Evolutionary conservation across 2,113 vertebrate genomes (phyloP).

Genomic region (Copsychus sechellarum): DNA sequence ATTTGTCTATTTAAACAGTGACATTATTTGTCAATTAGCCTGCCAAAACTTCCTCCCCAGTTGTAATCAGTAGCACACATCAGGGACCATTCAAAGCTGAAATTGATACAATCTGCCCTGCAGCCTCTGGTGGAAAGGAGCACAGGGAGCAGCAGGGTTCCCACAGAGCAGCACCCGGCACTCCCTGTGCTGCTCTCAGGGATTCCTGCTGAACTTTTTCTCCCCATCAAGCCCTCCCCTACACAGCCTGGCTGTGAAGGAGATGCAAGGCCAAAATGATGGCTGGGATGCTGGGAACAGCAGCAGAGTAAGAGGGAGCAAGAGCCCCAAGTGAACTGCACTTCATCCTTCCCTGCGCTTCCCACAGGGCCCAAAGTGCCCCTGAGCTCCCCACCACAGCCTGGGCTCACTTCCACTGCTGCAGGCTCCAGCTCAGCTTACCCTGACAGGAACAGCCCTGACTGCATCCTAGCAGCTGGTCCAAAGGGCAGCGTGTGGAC

Average conservation of each 20-base stretch:
- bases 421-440: not conserved
- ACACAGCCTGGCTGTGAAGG: rapidly evolving
- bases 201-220: not conserved
- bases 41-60: not conserved
- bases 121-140: not conserved
- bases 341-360: not conserved
- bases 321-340: not conserved
- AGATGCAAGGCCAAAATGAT: not conserved
- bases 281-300: rapidly evolving
- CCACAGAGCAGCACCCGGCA: rapidly evolving
- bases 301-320: not conserved
- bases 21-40: not conserved
- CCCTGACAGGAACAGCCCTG: not conserved
- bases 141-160: not conserved
- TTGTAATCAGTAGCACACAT: not conserved
- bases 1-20: not conserved
- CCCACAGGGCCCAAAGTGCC: rapidly evolving
- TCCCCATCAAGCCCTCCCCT: not conserved
- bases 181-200: not conserved
- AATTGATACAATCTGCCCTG: not conserved
- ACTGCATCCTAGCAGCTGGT: not conserved
- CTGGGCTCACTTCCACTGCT: not conserved
- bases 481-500: not conserved
- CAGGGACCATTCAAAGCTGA: not conserved
- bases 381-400: not conserved